Evolutionary conservation across 2,797 vertebrate genomes (phyloP), one percentile per base, ranked within the genome.

Genomic region (Apogon talboti): DNA sequence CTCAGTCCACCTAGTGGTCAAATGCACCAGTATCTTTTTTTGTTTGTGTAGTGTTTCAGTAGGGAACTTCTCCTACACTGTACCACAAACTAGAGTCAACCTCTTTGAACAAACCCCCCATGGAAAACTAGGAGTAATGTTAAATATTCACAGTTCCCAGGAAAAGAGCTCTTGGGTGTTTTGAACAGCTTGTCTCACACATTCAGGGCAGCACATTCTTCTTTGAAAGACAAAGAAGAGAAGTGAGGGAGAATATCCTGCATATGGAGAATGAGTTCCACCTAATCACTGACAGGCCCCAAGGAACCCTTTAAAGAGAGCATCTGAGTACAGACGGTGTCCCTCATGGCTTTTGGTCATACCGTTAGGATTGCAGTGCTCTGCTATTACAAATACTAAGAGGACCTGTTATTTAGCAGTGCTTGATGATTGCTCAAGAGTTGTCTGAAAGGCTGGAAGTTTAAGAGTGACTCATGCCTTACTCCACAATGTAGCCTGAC

Each of bases 1-100:
- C 80, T 88, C 83, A 82, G 90, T 84, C 90, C 91, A 86, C 71
- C 91, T 92, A 80, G 90, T 91, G 91, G 90, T 71, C 49, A 74
- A 72, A 71, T 44, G 8, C 14, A 46, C 14, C 33, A 24, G 6
- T 63, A 0, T 65, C 11, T 8, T 58, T 59, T 51, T 66, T 51
- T 44, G 50, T 50, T 49, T 11, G 11, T 68, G 19, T 43, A 43
- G 10, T 46, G 33, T 77, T 61, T 4, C 74, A 71, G 19, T 51
- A 44, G 41, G 45, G 38, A 59, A 51, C 54, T 62, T 54, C 38
- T 41, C 40, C 59, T 51, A 33, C 15, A 16, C 46, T 62, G 11
- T 18, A 50, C 55, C 28, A 30, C 37, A 63, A n/a, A 45, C 21
- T 24, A 66, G 18, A 64, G 55, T 63, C 9, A 71, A 12, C 21